Base-by-base conservation (phyloP, 2,888 invertebrate species). In the Taenaris catops region DNA sequence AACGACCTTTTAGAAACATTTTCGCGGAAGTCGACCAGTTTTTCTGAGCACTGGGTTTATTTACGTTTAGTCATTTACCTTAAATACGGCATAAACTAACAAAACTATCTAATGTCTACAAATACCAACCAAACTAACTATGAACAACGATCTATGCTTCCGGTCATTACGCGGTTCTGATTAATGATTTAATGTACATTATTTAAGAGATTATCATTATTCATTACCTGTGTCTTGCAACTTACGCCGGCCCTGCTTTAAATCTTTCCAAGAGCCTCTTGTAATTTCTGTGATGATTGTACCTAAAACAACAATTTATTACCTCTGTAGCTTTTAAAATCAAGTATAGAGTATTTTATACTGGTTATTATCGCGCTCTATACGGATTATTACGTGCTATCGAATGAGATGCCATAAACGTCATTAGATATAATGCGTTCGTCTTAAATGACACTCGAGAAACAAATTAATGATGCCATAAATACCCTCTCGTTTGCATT, bases 381-480 rank as follows among this genome's bases (percentile, higher is more conserved):
- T 43, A 39, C 38, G 28, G 40, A 38, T 44, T 41, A 46, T 44
- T 35, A 44, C 34, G 23, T 36, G 36, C 33, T 33, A 34, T 42
- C 35, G 37, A 37, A 42, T 36, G 32, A 34, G 31, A 34, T 18
- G 31, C 35, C 25, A 36, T 39, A 38, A 46, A 39, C 25, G 39
- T 38, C 40, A 39, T 47, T 47, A 35, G 37, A 43, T 43, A 43
- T 34, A 41, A 39, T 39, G 41, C 39, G 42, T 39, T 40, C 34
- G 39, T 44, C 31, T 31, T 34, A 39, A 43, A 32, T 24, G 42
- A 44, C 31, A 37, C 38, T 31, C 36, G 35, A 24, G 34, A 37
- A 31, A 45, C 43, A 44, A 49, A 47, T 46, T 43, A 38, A 49
- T 48, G 44, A 48, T 34, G 38, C 41, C 41, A 44, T 48, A 48